Evolutionary conservation across 2,113 vertebrate genomes (phyloP).

Genomic region (Mesitornis unicolor): DNA sequence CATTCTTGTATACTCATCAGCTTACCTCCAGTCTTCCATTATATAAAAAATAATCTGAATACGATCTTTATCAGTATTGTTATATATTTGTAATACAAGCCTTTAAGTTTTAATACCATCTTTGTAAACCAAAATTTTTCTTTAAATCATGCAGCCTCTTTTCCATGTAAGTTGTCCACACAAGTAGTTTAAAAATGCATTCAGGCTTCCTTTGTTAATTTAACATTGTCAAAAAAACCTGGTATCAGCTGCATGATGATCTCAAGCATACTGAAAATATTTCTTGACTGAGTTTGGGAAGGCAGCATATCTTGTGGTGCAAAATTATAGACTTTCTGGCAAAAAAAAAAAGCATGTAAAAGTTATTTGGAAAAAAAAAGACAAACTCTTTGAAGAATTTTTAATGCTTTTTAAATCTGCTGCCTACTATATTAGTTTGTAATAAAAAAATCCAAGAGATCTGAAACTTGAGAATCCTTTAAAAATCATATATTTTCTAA

Average conservation of each 20-base stretch:
- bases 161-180: neutral
- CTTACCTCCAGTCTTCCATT: neutral
- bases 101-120: neutral
- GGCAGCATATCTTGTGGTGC: neutral
- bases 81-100: neutral
- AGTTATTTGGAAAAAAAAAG: neutral
- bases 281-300: neutral
- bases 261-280: neutral
- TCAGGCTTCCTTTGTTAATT: neutral
- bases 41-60: neutral
- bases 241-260: neutral
- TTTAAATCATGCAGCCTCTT: neutral
- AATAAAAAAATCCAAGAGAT: neutral
- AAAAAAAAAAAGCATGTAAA: rapidly evolving
- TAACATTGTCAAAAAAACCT: neutral
- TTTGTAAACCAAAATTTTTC: neutral
- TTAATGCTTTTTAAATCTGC: neutral
- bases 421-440: neutral
- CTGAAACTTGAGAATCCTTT: neutral
- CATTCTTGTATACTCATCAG: neutral
- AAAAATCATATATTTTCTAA: neutral
- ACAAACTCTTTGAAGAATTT: neutral
- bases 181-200: neutral
- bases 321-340: neutral
- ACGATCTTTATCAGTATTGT: neutral